Conservation (phyloP, 2,797 vertebrate species). For the Eupleurogrammus muticus region DNA sequence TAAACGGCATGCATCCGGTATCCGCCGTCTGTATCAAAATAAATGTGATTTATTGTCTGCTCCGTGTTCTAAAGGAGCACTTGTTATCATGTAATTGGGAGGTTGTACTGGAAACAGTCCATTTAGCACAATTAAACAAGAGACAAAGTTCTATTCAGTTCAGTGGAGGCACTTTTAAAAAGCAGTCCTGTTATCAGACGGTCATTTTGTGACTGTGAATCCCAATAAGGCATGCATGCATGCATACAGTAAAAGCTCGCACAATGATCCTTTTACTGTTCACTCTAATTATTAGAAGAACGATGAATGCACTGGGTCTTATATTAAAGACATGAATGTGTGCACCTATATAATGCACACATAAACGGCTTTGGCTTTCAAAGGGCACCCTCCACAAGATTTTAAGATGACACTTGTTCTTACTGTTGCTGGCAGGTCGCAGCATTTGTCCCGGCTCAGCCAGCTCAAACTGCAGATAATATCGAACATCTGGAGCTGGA, state of each 20-base stretch:
- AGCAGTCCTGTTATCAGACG: conserved; percentile 24
- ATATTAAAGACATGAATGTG: not conserved
- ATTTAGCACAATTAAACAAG: conserved; percentile 56
- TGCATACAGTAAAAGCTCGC: conserved; percentile 5
- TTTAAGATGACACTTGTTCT: conserved; percentile 65
- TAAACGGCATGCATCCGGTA: conserved; percentile 51
- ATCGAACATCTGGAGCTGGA: conserved; percentile 99
- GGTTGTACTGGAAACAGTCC: conserved; percentile 39
- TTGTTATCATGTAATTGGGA: conserved; percentile 56
- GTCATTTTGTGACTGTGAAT: conserved; percentile 6
- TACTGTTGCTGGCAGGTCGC: conserved; percentile 96
- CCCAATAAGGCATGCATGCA: not conserved
- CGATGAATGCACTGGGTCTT: not conserved
- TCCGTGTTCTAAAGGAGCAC: conserved; percentile 31
- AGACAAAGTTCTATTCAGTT: conserved; percentile 46
- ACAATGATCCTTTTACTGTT: not conserved
- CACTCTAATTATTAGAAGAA: no score
- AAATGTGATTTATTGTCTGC: conserved; percentile 44
- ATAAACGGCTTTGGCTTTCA: not conserved
- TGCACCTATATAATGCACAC: not conserved
- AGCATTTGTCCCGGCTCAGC: conserved; percentile 98
- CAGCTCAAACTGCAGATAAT: conserved; percentile 98
- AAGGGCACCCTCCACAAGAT: not conserved
- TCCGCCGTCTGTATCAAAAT: conserved; percentile 48
- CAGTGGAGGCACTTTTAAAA: conserved; percentile 27